These are phyloP conservation scores for Physeter macrocephalus DNA, from an alignment of 2,113 vertebrate species.

Conservation along the genomic window DNA sequence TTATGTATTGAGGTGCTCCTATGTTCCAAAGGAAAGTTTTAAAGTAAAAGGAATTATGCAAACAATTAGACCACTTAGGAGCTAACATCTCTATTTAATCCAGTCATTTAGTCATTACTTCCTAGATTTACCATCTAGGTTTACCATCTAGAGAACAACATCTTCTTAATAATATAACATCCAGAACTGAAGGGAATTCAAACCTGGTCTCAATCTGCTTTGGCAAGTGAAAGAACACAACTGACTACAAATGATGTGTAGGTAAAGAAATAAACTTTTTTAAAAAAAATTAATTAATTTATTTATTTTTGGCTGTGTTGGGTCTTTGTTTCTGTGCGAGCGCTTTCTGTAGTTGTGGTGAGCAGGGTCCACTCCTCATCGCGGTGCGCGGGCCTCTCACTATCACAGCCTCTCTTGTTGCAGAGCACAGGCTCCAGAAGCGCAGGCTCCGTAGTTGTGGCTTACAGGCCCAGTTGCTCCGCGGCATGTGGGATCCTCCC, in stretches of 20 bases:
- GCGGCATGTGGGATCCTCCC: too few species aligned
- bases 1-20: too few species aligned
- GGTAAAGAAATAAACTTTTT: neutral
- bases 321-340: too few species aligned
- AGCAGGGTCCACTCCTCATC: too few species aligned
- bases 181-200: neutral
- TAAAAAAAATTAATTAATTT: fast-evolving
- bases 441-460: too few species aligned
- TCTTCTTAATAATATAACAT: neutral
- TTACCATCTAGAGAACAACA: neutral
- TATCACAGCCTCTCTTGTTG: too few species aligned
- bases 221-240: neutral
- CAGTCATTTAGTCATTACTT: neutral
- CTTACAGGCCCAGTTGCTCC: too few species aligned
- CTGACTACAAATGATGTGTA: neutral
- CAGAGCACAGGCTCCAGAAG: too few species aligned
- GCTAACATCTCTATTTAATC: neutral
- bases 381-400: too few species aligned
- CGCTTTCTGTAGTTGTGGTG: too few species aligned
- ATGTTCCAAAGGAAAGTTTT: neutral
- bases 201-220: neutral
- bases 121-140: neutral
- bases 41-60: neutral
- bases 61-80: neutral
- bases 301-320: too few species aligned